These are phyloP conservation scores for Drosophila affinis DNA, from an alignment of 2,888 invertebrate species.

Conservation along the genomic window DNA sequence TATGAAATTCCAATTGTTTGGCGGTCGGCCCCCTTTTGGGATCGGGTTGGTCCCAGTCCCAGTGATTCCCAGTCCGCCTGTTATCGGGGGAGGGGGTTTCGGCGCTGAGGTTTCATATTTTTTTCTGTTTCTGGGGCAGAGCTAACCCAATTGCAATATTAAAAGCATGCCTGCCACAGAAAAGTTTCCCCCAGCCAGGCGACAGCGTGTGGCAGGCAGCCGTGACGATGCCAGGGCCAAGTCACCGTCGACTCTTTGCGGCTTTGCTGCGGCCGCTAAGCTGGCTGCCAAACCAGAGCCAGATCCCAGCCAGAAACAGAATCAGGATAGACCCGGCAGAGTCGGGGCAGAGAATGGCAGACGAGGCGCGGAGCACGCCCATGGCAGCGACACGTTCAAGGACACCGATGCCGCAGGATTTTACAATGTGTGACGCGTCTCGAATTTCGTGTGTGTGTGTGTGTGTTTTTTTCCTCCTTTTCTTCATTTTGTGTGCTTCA, in stretches of 20 bases:
- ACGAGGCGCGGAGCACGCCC: slow-evolving; percentile 22
- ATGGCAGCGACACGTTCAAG: slow-evolving; percentile 68
- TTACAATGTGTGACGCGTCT: slow-evolving; percentile 65
- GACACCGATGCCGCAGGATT: slow-evolving; percentile 55
- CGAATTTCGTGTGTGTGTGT: slow-evolving; percentile 42
- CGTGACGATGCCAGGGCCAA: slow-evolving; percentile 51
- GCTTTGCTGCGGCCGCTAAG: slow-evolving; percentile 64
- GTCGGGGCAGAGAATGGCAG: slow-evolving; percentile 23
- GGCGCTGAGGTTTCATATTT: slow-evolving; percentile 34
- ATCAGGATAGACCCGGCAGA: not conserved
- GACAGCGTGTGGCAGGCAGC: slow-evolving; percentile 66
- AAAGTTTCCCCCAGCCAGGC: slow-evolving; percentile 57
- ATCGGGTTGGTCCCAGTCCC: slow-evolving; percentile 21
- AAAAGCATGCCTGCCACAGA: slow-evolving; percentile 65
- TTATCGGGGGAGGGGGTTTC: not conserved
- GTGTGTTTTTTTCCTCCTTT: not conserved
- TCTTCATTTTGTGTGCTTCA: slow-evolving; percentile 22
- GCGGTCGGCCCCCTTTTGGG: slow-evolving; percentile 43
- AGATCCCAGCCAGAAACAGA: slow-evolving; percentile 34
- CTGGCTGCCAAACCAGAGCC: slow-evolving; percentile 57
- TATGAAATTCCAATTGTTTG: slow-evolving; percentile 76
- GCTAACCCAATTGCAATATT: slow-evolving; percentile 75
- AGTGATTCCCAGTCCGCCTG: not conserved
- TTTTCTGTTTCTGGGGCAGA: slow-evolving; percentile 38
- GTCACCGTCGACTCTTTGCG: slow-evolving; percentile 52